Conservation (phyloP, 2,888 invertebrate species). For the Myopa tessellatipennis region DNA sequence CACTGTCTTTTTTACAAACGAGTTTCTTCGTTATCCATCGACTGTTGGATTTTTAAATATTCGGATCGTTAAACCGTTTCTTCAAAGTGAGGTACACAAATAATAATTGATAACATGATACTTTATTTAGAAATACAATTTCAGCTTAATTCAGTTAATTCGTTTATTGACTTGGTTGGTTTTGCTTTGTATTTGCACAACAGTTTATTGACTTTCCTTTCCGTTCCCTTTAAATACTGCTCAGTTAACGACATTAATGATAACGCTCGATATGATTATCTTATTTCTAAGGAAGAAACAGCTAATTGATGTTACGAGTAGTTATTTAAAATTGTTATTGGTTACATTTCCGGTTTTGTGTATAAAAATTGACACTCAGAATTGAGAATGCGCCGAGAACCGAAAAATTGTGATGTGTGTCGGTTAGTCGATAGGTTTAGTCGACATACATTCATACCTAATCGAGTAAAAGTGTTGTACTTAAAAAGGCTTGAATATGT, state of each 20-base stretch:
- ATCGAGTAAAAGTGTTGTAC: slow-evolving; percentile 21
- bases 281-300: slow-evolving; percentile 30
- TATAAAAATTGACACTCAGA: slow-evolving; percentile 36
- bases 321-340: slow-evolving; percentile 6
- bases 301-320: slow-evolving; percentile 34
- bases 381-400: slow-evolving; percentile 1
- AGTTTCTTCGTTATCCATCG: too few species aligned
- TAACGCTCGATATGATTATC: slow-evolving; percentile 28
- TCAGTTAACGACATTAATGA: slow-evolving; percentile 36
- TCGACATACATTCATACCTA: neutral
- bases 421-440: neutral
- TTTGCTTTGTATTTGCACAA: slow-evolving; percentile 7
- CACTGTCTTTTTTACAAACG: neutral
- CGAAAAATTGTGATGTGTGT: neutral
- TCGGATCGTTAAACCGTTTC: neutral
- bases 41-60: neutral
- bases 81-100: neutral
- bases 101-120: slow-evolving; percentile 33
- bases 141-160: slow-evolving; percentile 21
- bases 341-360: slow-evolving; percentile 12
- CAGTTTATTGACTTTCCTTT: slow-evolving; percentile 15
- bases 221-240: slow-evolving; percentile 11
- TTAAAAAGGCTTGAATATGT: slow-evolving; percentile 28
- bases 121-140: neutral
- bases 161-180: slow-evolving; percentile 27